Conservation (phyloP, 1,140 invertebrate species). For the Rhyzopertha dominica region DNA sequence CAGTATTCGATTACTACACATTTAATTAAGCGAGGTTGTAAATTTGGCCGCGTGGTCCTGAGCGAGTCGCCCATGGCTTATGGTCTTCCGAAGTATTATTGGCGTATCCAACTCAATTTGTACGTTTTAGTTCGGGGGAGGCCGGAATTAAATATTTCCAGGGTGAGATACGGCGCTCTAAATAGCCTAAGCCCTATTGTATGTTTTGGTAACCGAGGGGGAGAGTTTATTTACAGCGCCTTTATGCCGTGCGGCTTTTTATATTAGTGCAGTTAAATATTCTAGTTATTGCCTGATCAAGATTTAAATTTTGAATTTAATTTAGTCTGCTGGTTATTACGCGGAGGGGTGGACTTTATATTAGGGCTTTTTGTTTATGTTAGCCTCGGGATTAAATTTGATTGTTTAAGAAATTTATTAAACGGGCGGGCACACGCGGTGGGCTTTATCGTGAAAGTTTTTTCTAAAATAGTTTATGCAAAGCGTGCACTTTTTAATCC, state of each 20-base stretch:
- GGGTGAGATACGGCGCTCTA: slow-evolving; percentile 24
- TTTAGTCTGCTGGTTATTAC: slow-evolving; percentile 12
- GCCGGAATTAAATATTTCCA: slow-evolving; percentile 23
- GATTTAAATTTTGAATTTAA: slow-evolving; percentile 22
- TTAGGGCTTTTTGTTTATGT: slow-evolving; percentile 13
- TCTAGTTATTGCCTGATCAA: slow-evolving; percentile 14
- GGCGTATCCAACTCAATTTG: slow-evolving; percentile 27
- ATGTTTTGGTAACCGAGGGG: slow-evolving; percentile 25
- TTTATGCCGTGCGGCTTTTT: slow-evolving; percentile 21
- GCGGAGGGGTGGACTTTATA: slow-evolving; percentile 11
- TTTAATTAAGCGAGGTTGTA: too few species aligned
- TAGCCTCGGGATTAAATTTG: slow-evolving; percentile 7
- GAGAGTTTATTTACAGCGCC: slow-evolving; percentile 21
- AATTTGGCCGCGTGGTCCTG: too few species aligned
- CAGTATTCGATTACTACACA: too few species aligned
- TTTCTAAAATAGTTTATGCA: slow-evolving; percentile 2
- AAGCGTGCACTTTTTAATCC: too few species aligned
- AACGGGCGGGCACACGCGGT: not conserved
- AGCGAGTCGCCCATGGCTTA: too few species aligned
- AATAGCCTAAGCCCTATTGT: slow-evolving; percentile 26
- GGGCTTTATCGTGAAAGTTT: not conserved
- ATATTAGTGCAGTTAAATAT: slow-evolving; percentile 20
- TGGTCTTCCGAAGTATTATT: slow-evolving; percentile 23
- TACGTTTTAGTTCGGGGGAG: slow-evolving; percentile 19
- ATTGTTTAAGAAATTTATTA: slow-evolving; percentile 10